Evolutionary conservation across 1,140 invertebrate species (phyloP).

Genomic region (Drosophila hydei): DNA sequence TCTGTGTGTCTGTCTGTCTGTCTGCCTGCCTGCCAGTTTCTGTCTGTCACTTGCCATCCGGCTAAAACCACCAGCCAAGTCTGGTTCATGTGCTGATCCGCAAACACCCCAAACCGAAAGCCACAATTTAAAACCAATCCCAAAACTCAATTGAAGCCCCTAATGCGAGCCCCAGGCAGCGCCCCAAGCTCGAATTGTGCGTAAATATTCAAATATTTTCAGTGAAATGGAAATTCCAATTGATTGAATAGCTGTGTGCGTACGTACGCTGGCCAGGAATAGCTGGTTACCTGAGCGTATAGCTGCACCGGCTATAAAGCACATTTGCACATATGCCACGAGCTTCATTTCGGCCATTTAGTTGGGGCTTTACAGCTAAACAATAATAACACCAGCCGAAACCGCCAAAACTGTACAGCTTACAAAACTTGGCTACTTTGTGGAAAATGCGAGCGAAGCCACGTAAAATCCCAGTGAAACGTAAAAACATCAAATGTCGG

Average conservation of each 20-base stretch:
- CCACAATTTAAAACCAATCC: constrained; percentile 2
- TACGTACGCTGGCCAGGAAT: background rate
- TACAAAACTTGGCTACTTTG: constrained; percentile 59
- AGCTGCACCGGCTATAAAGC: constrained; percentile 26
- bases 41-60: constrained; percentile 10
- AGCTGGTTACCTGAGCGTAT: constrained; percentile 28
- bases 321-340: constrained; percentile 3
- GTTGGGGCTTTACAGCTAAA: constrained; percentile 65
- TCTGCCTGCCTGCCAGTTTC: background rate
- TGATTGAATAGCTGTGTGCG: constrained; percentile 61
- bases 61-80: constrained; percentile 15
- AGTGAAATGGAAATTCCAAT: constrained; percentile 77
- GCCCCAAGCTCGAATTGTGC: constrained; percentile 23
- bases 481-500: constrained; percentile 38
- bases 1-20: background rate
- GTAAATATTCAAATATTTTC: constrained; percentile 80
- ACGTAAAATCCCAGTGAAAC: constrained; percentile 55
- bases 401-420: constrained; percentile 13
- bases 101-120: background rate
- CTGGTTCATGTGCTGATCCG: constrained; percentile 19
- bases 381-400: constrained; percentile 28
- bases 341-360: constrained; percentile 48
- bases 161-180: background rate
- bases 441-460: constrained; percentile 65
- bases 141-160: background rate